Evolutionary conservation across 2,113 vertebrate species (phyloP), one percentile per base, ranked within the genome.

Genomic region (Pica pica): DNA sequence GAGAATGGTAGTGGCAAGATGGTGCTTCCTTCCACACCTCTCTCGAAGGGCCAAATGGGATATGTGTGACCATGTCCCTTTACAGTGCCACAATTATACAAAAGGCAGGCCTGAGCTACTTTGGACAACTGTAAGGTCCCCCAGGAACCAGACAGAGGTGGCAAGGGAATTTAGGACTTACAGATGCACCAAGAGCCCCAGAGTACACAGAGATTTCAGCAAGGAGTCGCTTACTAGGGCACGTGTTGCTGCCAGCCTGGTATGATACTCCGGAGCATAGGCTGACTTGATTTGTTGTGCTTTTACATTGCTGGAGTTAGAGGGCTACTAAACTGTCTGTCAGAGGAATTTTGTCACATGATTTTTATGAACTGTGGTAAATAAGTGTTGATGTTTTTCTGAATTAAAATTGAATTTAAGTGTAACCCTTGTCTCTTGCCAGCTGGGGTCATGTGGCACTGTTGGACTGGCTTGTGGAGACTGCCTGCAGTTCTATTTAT

Each of bases 321-420:
- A 86, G 27, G 44, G 76, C 52, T 55, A 5, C 91, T 83, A 47
- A 95, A 69, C 76, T 81, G 55, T 57, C 59, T 90, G 73, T 75
- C 3, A 7, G 83, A 84, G 52, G 65, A 92, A 71, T 94, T 95
- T 87, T 89, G 52, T 78, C 80, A 56, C 59, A 78, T 60, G 57
- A 30, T 71, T 90, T 93, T 95, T 96, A 94, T 84, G 89, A 76
- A 68, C 76, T 92, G 89, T 78, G 56, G 80, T 95, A 94, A 96
- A 84, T 87, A 95, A 96, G 93, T 82, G 87, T 89, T 91, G 93
- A 94, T 91, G 84, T 87, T 96, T 94, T 87, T 64, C 87, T 91
- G 86, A 94, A 95, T 94, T 95, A 82, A 91, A 95, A 84, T 44
- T 63, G 56, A 78, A 89, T 92, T 92, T 94, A 95, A 87, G 81